Evolutionary conservation across 2,888 invertebrate species (phyloP).

Genomic region (Podotricha telesiphe): DNA sequence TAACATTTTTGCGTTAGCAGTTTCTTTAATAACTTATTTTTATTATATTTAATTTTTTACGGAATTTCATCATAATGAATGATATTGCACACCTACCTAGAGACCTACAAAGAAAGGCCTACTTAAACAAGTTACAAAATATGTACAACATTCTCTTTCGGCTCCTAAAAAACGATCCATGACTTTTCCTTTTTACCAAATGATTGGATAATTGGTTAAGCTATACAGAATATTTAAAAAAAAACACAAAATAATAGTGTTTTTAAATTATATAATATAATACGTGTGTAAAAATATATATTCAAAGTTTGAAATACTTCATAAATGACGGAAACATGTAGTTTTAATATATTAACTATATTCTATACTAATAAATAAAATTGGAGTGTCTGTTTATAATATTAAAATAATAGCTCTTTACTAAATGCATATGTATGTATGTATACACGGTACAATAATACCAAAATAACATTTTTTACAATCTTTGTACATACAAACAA

Average conservation of each 20-base stretch:
- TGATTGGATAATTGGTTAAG: neutral
- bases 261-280: no score
- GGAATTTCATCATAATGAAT: neutral
- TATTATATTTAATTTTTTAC: neutral
- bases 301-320: neutral
- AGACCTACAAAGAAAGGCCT: neutral
- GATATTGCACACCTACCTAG: neutral
- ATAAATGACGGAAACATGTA: neutral
- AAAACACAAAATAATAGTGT: no score
- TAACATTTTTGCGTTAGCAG: no score
- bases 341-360: neutral
- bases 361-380: no score
- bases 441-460: no score
- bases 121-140: neutral
- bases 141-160: slow-evolving; percentile 3
- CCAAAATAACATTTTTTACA: no score
- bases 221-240: no score
- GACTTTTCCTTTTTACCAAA: neutral
- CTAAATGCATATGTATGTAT: no score
- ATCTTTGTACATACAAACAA: no score
- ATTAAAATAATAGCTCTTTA: no score
- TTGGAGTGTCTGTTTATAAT: no score
- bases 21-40: neutral
- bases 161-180: neutral
- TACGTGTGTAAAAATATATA: no score